These are phyloP conservation scores for Hydrozoanthus gracilis DNA, from an alignment of 92 coral and sea anemone genomes.

Conservation along the genomic window DNA sequence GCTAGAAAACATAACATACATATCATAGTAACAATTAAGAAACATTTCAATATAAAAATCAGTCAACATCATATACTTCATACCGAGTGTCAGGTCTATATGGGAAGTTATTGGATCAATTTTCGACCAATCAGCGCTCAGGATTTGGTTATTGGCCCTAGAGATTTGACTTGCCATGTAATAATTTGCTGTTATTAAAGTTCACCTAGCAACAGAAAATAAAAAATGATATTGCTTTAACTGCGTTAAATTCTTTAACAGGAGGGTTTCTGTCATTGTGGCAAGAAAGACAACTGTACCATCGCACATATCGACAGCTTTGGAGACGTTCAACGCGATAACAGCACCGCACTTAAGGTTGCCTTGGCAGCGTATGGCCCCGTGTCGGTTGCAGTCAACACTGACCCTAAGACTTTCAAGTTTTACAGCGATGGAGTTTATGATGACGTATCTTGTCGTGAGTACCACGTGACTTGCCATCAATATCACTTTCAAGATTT, in stretches of 20 bases:
- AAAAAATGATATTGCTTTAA: not conserved
- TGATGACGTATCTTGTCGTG: conserved; percentile 51
- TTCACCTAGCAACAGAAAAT: too few species aligned
- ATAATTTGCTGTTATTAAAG: too few species aligned
- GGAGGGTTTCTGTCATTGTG: conserved; percentile 66
- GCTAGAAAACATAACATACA: too few species aligned
- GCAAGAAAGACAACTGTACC: conserved; percentile 52
- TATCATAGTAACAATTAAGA: too few species aligned
- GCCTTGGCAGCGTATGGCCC: conserved; percentile 62
- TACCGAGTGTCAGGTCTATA: too few species aligned
- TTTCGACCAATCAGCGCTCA: too few species aligned
- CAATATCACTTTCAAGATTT: too few species aligned
- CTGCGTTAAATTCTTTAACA: not conserved
- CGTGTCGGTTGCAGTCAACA: conserved; percentile 55
- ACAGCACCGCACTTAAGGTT: conserved; percentile 51
- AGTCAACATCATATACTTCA: too few species aligned
- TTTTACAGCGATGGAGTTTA: conserved; percentile 61
- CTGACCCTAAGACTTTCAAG: conserved; percentile 58
- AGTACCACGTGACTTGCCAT: not conserved
- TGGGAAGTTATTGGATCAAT: too few species aligned
- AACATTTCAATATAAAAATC: too few species aligned
- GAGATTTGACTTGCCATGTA: too few species aligned
- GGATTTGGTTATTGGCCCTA: too few species aligned
- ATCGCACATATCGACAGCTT: conserved; percentile 47
- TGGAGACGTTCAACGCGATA: conserved; percentile 53